Base-by-base conservation (phyloP, 1,140 invertebrate species). In the Cydia fagiglandana region DNA sequence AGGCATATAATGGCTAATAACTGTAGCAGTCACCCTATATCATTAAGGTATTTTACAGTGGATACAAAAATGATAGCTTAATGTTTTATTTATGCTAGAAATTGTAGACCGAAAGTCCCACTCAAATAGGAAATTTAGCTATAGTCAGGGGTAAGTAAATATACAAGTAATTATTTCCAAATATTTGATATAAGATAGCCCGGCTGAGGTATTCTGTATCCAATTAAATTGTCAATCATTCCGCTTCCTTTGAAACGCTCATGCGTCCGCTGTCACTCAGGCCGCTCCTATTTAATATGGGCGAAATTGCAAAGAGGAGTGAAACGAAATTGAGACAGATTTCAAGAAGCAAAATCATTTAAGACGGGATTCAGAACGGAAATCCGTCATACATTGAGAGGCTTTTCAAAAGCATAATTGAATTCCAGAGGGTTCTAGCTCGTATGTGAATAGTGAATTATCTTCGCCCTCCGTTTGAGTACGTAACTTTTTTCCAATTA, bases 271-370 rank as follows among this genome's bases (percentile, higher is more conserved):
- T 73, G n/a, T 13, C 50, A 79, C 15, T 75, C 28, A 56, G 47
- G 45, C 28, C 47, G 17, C 64, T 75, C 74, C 79, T 47, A 77
- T 76, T 80, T 82, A 79, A 80, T 82, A 80, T 80, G 78, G 78
- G 73, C 73, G 76, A 76, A 80, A 80, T 82, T 80, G 78, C 79
- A 75, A 76, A 73, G 66, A 64, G 45, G 73, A 47, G 73, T 79
- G 76, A 80, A 79, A 80, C 76, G 79, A 79, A 81, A 80, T 78
- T 78, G 81, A 80, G 81, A 82, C 79, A 82, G 78, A 82, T 82
- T 80, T 80, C 77, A 81, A 83, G 78, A 77, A 81, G 80, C 77
- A 74, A 79, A 81, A 81, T 81, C 80, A 80, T 81, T 83, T 81
- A 78, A 80, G 74, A 76, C 74, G 53, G 64, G 75, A 64, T 64